A percentile compares a stretch with the other conserved stretches of the same genome.
Conservation (phyloP, 2,797 vertebrate species). For the Macropus fuliginosus region DNA sequence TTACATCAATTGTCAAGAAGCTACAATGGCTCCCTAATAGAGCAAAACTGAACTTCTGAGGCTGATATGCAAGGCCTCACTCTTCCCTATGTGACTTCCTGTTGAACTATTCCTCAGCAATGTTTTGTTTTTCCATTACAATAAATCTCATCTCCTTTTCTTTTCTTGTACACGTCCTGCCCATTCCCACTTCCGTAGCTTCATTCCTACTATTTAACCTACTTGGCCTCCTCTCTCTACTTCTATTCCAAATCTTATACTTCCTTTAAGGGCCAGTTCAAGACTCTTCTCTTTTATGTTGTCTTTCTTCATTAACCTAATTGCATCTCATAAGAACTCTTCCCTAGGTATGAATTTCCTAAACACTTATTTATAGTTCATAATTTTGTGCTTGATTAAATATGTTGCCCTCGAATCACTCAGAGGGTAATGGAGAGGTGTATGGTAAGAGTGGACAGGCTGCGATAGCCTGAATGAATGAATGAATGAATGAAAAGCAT, state of each 20-base stretch:
- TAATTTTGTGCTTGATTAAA: not conserved
- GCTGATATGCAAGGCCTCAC: not conserved
- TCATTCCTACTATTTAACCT: not conserved
- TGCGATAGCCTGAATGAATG: not conserved
- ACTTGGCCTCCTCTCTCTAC: not conserved
- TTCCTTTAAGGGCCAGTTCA: not conserved
- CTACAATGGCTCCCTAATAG: not conserved
- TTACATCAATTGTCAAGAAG: not conserved
- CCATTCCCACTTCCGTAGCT: not conserved
- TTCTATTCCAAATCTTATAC: not conserved
- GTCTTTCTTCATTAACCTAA: not conserved
- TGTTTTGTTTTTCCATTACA: not conserved
- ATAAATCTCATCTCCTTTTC: conserved; percentile 18
- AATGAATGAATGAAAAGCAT: not conserved
- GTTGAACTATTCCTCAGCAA: not conserved
- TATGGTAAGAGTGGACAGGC: not conserved
- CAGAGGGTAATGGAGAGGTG: not conserved
- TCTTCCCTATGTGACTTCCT: not conserved
- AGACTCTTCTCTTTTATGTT: not conserved
- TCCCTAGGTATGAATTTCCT: not conserved
- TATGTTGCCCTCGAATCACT: not conserved
- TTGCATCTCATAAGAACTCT: not conserved
- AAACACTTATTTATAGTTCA: not conserved
- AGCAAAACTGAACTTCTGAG: not conserved
- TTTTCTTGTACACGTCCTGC: not conserved